These are phyloP conservation scores for Heteractis magnifica DNA, from an alignment of 92 coral and sea anemone genomes.

Conservation along the genomic window DNA sequence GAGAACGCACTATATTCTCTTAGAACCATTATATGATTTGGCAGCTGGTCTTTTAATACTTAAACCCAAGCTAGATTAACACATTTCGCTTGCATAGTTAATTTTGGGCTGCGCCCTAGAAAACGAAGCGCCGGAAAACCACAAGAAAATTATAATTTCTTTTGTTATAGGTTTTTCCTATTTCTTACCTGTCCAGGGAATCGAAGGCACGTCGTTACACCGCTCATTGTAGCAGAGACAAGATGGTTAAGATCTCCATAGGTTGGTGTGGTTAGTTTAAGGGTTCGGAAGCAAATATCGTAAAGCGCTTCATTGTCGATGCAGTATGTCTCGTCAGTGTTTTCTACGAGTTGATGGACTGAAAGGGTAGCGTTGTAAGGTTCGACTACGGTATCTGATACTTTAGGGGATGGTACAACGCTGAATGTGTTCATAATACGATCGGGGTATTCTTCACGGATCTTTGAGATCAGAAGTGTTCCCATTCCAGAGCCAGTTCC, in stretches of 20 bases:
- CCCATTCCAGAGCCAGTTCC: conserved; percentile 98
- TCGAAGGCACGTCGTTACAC: conserved; percentile 82
- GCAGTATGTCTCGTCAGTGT: conserved; percentile 89
- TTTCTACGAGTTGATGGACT: conserved; percentile 87
- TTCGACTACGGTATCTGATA: conserved; percentile 90
- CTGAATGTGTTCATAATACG: conserved; percentile 97
- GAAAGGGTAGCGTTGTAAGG: conserved; percentile 94
- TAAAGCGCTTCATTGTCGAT: conserved; percentile 92
- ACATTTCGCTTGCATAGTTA: conserved; percentile 19
- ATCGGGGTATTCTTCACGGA: conserved; percentile 95
- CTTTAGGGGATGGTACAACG: conserved; percentile 90
- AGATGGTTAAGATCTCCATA: conserved; percentile 92
- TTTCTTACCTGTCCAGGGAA: conserved; percentile 84
- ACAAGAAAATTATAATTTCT: neutral
- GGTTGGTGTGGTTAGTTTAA: conserved; percentile 91
- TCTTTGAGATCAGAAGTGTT: conserved; percentile 86
- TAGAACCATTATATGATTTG: neutral
- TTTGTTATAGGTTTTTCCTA: neutral
- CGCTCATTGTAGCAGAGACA: conserved; percentile 91
- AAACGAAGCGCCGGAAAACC: neutral
- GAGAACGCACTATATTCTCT: conserved; percentile 5
- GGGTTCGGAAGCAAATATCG: conserved; percentile 90
- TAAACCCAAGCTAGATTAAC: conserved; percentile 15
- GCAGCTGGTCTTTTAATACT: conserved; percentile 14
- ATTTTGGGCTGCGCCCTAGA: conserved; percentile 32